phyloP scores from a whole-genome alignment of 2,888 invertebrate species.

The Lacanobia wlatinum region DNA sequence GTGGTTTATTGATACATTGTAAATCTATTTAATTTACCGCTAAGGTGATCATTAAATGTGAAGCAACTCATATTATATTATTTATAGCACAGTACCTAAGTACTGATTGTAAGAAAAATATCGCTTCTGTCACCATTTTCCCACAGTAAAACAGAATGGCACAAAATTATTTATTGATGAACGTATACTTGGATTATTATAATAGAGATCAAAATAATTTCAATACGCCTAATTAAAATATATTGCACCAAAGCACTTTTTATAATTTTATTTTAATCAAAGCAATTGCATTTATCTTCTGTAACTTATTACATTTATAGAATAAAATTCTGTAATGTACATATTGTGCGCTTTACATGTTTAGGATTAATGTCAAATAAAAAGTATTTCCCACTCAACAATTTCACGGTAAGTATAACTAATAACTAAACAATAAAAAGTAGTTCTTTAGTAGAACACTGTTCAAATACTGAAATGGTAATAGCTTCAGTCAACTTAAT shows the following conservation, averaged over 20 bases:
- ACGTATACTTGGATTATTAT: not conserved
- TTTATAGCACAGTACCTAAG: conserved; percentile 6
- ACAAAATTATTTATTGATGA: conserved; percentile 18
- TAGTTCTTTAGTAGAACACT: conserved; percentile 47
- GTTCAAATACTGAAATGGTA: conserved; percentile 64
- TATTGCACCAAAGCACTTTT: conserved; percentile 34
- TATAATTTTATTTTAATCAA: not conserved
- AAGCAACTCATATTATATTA: not conserved
- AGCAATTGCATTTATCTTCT: not conserved
- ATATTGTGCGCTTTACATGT: conserved; percentile 38
- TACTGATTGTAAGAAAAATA: conserved; percentile 1
- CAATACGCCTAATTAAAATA: conserved; percentile 4
- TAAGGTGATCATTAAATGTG: conserved; percentile 17
- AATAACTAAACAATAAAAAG: conserved; percentile 54
- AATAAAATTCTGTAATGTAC: conserved; percentile 27
- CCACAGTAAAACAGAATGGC: conserved; percentile 16
- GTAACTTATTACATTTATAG: not conserved
- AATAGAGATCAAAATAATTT: conserved; percentile 12
- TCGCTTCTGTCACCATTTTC: not conserved
- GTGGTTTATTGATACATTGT: conserved; percentile 15
- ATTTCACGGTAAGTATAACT: conserved; percentile 25
- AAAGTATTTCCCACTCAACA: conserved; percentile 28
- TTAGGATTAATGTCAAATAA: conserved; percentile 24
- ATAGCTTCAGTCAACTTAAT: conserved; percentile 53
- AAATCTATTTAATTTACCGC: conserved; percentile 24